phyloP scores from a whole-genome alignment of 2,113 vertebrate genomes.

The Tachysurus vachellii region DNA sequence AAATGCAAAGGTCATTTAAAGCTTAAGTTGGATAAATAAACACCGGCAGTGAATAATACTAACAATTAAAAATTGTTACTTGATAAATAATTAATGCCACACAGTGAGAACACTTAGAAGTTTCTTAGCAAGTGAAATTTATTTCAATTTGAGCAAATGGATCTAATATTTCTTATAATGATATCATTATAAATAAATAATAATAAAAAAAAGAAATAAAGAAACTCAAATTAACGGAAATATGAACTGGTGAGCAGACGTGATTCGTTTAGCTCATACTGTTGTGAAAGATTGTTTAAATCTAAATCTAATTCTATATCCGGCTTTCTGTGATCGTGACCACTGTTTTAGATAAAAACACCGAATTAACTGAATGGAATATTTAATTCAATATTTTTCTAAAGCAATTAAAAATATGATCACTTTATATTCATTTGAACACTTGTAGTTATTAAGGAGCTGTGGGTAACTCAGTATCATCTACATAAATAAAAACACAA shows the following conservation, averaged over 20 bases:
- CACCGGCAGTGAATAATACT: background rate
- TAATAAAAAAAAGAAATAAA: too few relatives aligned
- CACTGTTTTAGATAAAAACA: background rate
- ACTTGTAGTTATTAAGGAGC: background rate
- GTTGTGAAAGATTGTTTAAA: background rate
- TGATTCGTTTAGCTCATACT: too few relatives aligned
- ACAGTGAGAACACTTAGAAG: background rate
- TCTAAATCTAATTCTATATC: background rate
- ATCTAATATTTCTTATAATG: background rate
- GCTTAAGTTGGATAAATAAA: background rate
- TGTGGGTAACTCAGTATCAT: background rate
- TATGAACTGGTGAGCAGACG: background rate
- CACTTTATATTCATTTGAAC: background rate
- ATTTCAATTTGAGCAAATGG: background rate
- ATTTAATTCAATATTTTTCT: background rate
- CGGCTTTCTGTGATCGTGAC: background rate
- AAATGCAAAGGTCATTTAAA: slow-evolving; percentile 17
- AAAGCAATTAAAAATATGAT: background rate
- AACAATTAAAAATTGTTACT: background rate
- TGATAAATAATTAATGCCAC: background rate
- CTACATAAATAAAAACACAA: background rate
- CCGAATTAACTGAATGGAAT: background rate
- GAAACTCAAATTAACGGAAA: background rate
- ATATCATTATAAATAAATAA: background rate
- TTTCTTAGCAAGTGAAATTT: background rate